Evolutionary conservation across 2,113 vertebrate species (phyloP), one percentile per base, ranked within the genome.

Genomic region (Vimba vimba): DNA sequence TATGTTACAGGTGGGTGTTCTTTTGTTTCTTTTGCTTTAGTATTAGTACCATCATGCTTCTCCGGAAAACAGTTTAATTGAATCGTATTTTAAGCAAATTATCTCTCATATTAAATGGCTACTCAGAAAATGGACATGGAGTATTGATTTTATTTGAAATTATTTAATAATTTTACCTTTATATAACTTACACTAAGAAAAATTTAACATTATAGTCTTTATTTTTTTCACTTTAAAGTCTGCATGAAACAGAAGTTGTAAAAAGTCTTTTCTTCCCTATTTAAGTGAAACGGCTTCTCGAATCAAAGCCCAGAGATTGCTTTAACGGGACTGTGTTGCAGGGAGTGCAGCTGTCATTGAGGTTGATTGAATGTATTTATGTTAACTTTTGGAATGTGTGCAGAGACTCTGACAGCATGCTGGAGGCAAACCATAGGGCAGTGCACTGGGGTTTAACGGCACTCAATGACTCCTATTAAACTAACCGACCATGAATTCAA

Each of bases 281-380:
- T 6, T 19, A 55, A 55, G 52, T 55, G 52, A 15, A 55, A 55
- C 1, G 4, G 50, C 13, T 52, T 52, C 50, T 15, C 13, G 15
- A 52, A 50, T 59, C 33, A 60, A 77, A 30, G 86, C 85, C 77
- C 78, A 79, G 62, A 78, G 75, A 88, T 27, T 73, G 25, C 45
- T 82, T 89, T 82, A 87, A 47, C 83, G 77, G 87, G 80, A 86
- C 80, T 30, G 27, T 82, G 68, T 85, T 17, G 25, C 2, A 50
- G 64, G 55, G 80, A 62, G 43, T 57, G 52, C 62, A 62, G 80
- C 55, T 87, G 87, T 88, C 85, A 84, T 5, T 83, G 50, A 17
- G 4, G 19, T 30, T 88, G 85, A 90, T 85, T 86, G 27, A 86
- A 78, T 36, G 25, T 88, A 87, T 91, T 92, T 89, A 89, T 82